phyloP scores from a whole-genome alignment of 2,113 vertebrate species.

The Campylomormyrus tamandua region DNA sequence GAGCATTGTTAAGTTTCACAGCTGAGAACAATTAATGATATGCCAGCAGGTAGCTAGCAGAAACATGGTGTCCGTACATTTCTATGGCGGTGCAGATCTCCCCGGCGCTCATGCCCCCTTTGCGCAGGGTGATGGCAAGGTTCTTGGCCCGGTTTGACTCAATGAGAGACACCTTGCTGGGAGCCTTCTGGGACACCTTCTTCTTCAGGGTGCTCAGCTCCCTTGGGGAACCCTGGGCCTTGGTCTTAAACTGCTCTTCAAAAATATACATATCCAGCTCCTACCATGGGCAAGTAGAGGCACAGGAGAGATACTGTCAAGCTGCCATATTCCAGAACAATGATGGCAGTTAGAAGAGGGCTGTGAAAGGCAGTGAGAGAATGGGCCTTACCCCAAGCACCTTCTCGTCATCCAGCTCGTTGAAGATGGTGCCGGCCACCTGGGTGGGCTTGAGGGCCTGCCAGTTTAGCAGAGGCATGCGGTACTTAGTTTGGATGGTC shows the following conservation, averaged over 20 bases:
- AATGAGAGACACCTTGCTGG: conserved; percentile 76
- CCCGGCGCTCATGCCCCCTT: conserved; percentile 68
- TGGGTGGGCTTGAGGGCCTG: conserved; percentile 80
- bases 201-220: conserved; percentile 62
- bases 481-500: conserved; percentile 80
- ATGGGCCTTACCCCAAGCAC: conserved; percentile 69
- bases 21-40: neutral
- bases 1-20: neutral
- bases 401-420: conserved; percentile 79
- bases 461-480: conserved; percentile 86
- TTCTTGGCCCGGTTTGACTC: conserved; percentile 92
- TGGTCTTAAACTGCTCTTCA: conserved; percentile 90
- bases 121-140: conserved; percentile 88
- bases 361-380: neutral
- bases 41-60: neutral
- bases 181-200: conserved; percentile 65
- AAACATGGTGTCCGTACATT: conserved; percentile 55
- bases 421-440: conserved; percentile 78
- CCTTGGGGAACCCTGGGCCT: conserved; percentile 68
- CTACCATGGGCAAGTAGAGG: conserved; percentile 43
- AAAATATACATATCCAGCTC: conserved; percentile 92
- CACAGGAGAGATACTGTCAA: neutral
- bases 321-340: neutral
- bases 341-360: neutral
- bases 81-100: conserved; percentile 86